Evolutionary conservation across 2,797 vertebrate species (phyloP), one percentile per base, ranked within the genome.

Genomic region (Discoglossus pictus): DNA sequence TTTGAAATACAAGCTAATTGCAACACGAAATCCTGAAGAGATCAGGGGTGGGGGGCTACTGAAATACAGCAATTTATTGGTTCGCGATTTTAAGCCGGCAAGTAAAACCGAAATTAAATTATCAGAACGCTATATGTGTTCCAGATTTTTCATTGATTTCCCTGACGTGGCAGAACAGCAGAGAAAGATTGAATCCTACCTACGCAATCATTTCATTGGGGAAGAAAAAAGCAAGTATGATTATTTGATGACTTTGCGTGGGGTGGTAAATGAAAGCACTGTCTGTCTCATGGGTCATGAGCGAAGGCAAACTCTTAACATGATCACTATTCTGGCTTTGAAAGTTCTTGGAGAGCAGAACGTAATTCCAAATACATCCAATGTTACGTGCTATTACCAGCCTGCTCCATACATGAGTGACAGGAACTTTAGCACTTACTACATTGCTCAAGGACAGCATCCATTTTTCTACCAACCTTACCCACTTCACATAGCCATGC

Each of bases 71-170:
- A 94, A 98, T 79, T 87, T 99, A 65, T 84, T 99, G 73, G 95
- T 98, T 55, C 90, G 89, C 43, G 92, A 96, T 78, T 99, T 97
- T 79, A 93, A 93, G 53, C 94, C 97, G 0, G 92, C 91, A 15
- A 90, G 92, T 2, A 88, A 96, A 80, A 86, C 86, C 16, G 91
- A 98, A 84, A 98, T 99, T 73, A 98, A 98, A 81, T 93, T 82
- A 1, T 82, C 97, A 54, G 95, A 99, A 75, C 93, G 97, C 54
- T 99, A 99, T 78, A 99, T 99, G 97, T 99, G 97, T 83, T 99
- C 97, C 1, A 90, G 96, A 13, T 99, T 99, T 83, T 99, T 99
- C 84, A 98, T 99, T 23, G 97, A 99, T 81, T 99, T 99, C 82
- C 93, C 96, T 1, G 92, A 97, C 7, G 88, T 99, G 68, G 87